A percentile compares a stretch with the other conserved stretches of the same genome.
Evolutionary conservation across 2,888 invertebrate genomes (phyloP).

Genomic region (Eupsilia transversa): DNA sequence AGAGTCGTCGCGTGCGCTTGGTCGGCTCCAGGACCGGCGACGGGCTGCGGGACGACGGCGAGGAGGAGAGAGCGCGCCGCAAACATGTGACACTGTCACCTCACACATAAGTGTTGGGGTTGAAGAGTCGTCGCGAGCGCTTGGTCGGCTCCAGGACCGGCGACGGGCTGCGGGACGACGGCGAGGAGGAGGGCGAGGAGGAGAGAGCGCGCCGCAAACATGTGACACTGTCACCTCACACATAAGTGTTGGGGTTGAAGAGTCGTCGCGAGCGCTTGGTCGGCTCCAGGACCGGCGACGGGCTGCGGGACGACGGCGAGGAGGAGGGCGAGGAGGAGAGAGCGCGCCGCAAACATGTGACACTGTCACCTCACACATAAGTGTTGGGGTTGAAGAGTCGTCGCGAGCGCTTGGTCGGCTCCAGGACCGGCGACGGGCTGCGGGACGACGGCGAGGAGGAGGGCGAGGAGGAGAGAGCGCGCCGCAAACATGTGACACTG

Average conservation of each 20-base stretch:
- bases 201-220: not conserved
- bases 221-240: not conserved
- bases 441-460: not conserved
- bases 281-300: not conserved
- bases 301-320: not conserved
- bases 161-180: not conserved
- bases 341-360: not conserved
- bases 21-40: not conserved
- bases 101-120: conserved; percentile 34
- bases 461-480: fast-evolving
- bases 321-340: not conserved
- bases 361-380: conserved; percentile 2
- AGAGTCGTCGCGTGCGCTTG: conserved; percentile 30
- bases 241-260: conserved; percentile 37
- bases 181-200: not conserved
- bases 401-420: conserved; percentile 9
- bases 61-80: fast-evolving
- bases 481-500: not conserved
- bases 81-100: not conserved
- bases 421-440: not conserved
- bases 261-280: conserved; percentile 19
- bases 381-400: conserved; percentile 40
- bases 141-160: not conserved
- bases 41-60: not conserved
- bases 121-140: conserved; percentile 37